Base-by-base conservation (phyloP, 2,888 invertebrate genomes). In the Idaea dimidiata region DNA sequence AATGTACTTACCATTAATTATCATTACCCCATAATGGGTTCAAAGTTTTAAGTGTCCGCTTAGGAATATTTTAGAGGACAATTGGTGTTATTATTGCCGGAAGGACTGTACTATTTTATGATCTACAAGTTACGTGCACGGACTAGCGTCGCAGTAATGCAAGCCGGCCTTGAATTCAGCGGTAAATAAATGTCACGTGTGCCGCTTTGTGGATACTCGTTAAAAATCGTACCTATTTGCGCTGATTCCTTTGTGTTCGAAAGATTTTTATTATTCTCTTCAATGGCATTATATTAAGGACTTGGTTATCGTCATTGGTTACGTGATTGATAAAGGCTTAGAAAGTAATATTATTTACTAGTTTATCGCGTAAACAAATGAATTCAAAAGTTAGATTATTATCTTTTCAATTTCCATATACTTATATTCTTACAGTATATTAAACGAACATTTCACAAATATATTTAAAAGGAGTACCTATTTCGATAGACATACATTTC, bases 181-280 rank as follows among this genome's bases (percentile, higher is more conserved):
- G 79, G 89, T 87, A 88, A 89, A 89, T 89, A 89, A 78, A 80
- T 79, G 87, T 89, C 90, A 89, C 89, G 88, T 90, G 89, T 78
- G 65, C 71, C 57, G 62, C 57, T 68, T 56, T 59, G 65, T 60
- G 61, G 66, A 70, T 70, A 74, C 68, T 69, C 75, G 68, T 70
- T 72, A 74, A 80, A 80, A 80, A 78, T 79, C 78, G 72, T 24
- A 24, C 24, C 24, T 24, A 71, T 70, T 71, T 64, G 76, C 73
- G 73, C 73, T 75, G 62, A 69, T 72, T 78, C 75, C 78, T 71
- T 71, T 70, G 72, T 60, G 67, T 70, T 64, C 68, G 69, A 72
- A 65, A 67, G 69, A 54, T 54, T 63, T 43, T 43, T 43, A 43
- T 10, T 43, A 43, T 43, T 43, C 5, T 43, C 14, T 43, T 10